Conservation (phyloP, 2,113 vertebrate genomes). For the Cyanistes caeruleus region DNA sequence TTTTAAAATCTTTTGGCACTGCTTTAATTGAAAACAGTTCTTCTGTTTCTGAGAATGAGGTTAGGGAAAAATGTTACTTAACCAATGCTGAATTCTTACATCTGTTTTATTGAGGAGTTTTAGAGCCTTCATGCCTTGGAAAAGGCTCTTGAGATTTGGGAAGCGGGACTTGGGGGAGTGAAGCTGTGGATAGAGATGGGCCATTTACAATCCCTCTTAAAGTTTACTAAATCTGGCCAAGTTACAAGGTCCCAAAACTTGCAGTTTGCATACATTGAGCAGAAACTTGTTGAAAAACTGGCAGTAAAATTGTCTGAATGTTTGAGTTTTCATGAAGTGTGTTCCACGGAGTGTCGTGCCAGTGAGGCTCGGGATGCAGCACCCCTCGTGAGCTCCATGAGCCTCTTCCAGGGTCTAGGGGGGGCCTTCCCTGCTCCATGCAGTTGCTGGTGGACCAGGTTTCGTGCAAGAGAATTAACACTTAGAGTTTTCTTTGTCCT, state of each 20-base stretch:
- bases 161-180: neutral
- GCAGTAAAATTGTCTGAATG: neutral
- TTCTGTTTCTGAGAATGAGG: conserved; percentile 56
- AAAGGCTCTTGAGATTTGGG: conserved; percentile 4
- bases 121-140: conserved; percentile 31
- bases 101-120: conserved; percentile 47
- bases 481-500: neutral
- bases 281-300: neutral
- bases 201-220: neutral
- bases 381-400: neutral
- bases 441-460: neutral
- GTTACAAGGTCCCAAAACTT: neutral
- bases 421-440: neutral
- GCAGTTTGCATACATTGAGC: neutral
- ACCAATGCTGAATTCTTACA: conserved; percentile 47
- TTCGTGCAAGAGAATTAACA: neutral
- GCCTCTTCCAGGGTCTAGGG: neutral
- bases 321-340: neutral
- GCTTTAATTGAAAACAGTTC: conserved; percentile 54
- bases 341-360: neutral
- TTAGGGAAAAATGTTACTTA: conserved; percentile 61
- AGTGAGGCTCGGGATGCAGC: neutral
- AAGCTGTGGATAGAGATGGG: neutral
- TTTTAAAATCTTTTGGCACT: neutral
- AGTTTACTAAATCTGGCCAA: neutral